Evolutionary conservation across 2,888 invertebrate genomes (phyloP).

Genomic region (Magallana nippona): DNA sequence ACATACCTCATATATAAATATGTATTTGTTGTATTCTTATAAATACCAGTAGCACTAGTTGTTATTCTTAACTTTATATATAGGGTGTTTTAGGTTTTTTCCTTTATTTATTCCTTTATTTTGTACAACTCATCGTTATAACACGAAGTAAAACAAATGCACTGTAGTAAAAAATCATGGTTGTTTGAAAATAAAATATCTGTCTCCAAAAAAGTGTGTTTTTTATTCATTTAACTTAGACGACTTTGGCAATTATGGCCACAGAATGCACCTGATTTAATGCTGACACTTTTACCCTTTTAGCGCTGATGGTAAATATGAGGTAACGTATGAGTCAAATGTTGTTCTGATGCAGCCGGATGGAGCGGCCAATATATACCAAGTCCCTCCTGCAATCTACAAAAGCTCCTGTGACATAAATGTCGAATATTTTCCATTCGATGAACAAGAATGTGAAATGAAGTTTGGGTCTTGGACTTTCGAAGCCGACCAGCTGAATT

Average conservation of each 20-base stretch:
- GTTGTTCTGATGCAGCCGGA: slow-evolving; percentile 97
- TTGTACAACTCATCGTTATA: too few relatives aligned
- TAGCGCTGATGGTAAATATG: slow-evolving; percentile 99
- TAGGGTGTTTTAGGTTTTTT: too few relatives aligned
- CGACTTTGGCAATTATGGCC: background rate
- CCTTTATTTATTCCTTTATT: too few relatives aligned
- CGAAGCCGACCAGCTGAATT: slow-evolving; percentile 74
- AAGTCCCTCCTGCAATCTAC: slow-evolving; percentile 99
- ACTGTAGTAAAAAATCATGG: too few relatives aligned
- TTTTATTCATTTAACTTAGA: background rate
- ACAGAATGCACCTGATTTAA: background rate
- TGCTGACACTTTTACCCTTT: slow-evolving; percentile 60
- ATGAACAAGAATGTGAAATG: slow-evolving; percentile 99
- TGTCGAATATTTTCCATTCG: slow-evolving; percentile 98
- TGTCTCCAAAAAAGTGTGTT: background rate
- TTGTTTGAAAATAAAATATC: too few relatives aligned
- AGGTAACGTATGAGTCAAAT: slow-evolving; percentile 99
- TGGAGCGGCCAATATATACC: slow-evolving; percentile 89
- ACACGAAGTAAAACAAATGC: too few relatives aligned
- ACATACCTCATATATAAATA: too few relatives aligned
- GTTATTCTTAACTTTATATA: too few relatives aligned
- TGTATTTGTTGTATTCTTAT: too few relatives aligned
- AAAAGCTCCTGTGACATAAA: slow-evolving; percentile 99
- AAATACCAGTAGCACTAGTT: too few relatives aligned
- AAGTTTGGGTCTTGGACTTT: slow-evolving; percentile 89